These are phyloP conservation scores for Tetanocera ferruginea DNA, from an alignment of 2,888 invertebrate genomes.

Conservation along the genomic window DNA sequence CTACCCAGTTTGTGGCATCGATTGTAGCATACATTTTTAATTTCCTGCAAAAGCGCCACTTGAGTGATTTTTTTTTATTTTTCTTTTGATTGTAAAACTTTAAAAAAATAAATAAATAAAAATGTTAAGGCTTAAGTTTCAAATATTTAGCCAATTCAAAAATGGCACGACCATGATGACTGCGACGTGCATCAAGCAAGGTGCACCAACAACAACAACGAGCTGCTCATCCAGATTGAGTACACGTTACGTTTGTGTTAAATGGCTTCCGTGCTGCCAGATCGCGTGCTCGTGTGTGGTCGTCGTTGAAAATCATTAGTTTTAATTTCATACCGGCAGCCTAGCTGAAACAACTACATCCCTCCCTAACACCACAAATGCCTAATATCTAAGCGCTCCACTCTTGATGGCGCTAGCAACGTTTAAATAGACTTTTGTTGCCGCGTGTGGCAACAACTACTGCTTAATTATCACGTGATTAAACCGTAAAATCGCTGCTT, in stretches of 20 bases:
- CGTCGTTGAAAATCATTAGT: conserved; percentile 22
- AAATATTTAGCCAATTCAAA: conserved; percentile 12
- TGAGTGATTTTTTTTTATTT: conserved; percentile 4
- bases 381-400: not conserved
- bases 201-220: conserved; percentile 17
- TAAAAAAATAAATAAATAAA: not conserved
- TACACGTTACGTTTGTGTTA: conserved; percentile 16
- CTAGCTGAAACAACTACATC: not conserved
- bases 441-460: conserved; percentile 15
- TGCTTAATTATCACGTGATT: conserved; percentile 39
- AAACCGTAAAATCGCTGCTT: conserved; percentile 16
- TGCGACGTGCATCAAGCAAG: not conserved
- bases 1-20: not conserved
- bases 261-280: conserved; percentile 29
- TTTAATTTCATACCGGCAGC: conserved; percentile 8
- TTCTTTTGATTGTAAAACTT: not conserved
- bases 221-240: conserved; percentile 26
- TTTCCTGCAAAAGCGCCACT: conserved; percentile 18
- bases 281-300: conserved; percentile 38
- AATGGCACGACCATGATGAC: not conserved
- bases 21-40: not conserved
- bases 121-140: conserved; percentile 30
- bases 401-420: no score
- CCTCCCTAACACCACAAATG: not conserved
- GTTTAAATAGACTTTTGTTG: not conserved